Conservation (phyloP, 2,888 invertebrate species). For the Helicoverpa assulta region DNA sequence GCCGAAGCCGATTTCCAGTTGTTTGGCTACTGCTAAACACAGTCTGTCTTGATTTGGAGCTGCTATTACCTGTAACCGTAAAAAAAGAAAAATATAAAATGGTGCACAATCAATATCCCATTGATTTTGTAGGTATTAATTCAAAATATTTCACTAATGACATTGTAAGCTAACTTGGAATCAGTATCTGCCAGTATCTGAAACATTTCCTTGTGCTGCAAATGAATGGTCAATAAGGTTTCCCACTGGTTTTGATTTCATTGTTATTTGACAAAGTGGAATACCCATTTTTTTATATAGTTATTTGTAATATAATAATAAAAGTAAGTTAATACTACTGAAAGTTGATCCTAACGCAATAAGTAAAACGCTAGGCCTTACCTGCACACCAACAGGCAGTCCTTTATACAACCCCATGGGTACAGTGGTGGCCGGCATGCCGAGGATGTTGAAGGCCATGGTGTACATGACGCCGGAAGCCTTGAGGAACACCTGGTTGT, state of each 20-base stretch:
- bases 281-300: too few species aligned
- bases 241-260: too few species aligned
- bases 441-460: slow-evolving; percentile 93
- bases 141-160: not conserved
- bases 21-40: slow-evolving; percentile 94
- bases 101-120: too few species aligned
- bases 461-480: slow-evolving; percentile 91
- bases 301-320: too few species aligned
- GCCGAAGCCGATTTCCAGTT: slow-evolving; percentile 94
- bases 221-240: too few species aligned
- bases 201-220: too few species aligned
- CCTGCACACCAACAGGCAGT: slow-evolving; percentile 94
- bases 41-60: slow-evolving; percentile 94
- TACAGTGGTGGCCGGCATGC: slow-evolving; percentile 93
- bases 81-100: not conserved
- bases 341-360: too few species aligned
- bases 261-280: too few species aligned
- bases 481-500: slow-evolving; percentile 91
- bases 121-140: too few species aligned
- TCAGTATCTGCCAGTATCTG: too few species aligned
- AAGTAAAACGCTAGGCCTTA: slow-evolving; percentile 66
- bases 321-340: not conserved
- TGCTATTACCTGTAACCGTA: slow-evolving; percentile 91
- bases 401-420: slow-evolving; percentile 92
- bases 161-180: too few species aligned